Evolutionary conservation across 2,888 invertebrate genomes (phyloP).

Genomic region (Eupithecia dodoneata): DNA sequence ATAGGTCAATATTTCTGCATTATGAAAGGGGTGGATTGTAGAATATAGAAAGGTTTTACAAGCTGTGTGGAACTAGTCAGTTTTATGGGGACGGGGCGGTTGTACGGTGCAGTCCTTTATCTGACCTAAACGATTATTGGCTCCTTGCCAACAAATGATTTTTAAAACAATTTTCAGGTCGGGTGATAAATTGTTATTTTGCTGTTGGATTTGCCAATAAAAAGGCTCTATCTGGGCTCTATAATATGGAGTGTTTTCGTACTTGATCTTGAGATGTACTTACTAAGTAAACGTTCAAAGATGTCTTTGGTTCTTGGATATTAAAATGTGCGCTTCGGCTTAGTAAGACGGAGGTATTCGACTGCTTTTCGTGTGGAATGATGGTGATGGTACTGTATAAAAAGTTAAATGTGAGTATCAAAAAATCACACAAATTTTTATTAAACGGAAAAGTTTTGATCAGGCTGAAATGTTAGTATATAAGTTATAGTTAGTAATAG

Average conservation of each 20-base stretch:
- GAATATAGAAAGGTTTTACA: slow-evolving; percentile 4
- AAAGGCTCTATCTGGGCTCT: not conserved
- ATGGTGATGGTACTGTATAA: slow-evolving; percentile 37
- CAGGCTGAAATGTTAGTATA: too few species aligned
- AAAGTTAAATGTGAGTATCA: slow-evolving; percentile 32
- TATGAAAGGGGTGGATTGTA: slow-evolving; percentile 31
- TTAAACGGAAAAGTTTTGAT: too few species aligned
- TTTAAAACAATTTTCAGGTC: not conserved
- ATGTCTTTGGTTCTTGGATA: not conserved
- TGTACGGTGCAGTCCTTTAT: slow-evolving; percentile 3
- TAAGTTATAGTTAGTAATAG: too few species aligned
- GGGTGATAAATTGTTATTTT: not conserved
- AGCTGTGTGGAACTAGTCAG: slow-evolving; percentile 21
- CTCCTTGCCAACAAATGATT: too few species aligned
- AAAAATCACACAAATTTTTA: not conserved
- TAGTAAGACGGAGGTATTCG: slow-evolving; percentile 27
- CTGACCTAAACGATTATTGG: not conserved
- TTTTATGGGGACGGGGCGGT: slow-evolving; percentile 13
- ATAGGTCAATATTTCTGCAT: slow-evolving; percentile 41
- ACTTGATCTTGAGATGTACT: not conserved
- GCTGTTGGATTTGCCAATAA: not conserved
- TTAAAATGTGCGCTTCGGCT: not conserved
- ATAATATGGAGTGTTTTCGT: not conserved
- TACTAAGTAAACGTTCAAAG: not conserved
- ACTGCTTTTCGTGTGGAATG: slow-evolving; percentile 29